These are phyloP conservation scores for Propithecus coquereli DNA, from an alignment of 2,113 vertebrate species.

Conservation along the genomic window DNA sequence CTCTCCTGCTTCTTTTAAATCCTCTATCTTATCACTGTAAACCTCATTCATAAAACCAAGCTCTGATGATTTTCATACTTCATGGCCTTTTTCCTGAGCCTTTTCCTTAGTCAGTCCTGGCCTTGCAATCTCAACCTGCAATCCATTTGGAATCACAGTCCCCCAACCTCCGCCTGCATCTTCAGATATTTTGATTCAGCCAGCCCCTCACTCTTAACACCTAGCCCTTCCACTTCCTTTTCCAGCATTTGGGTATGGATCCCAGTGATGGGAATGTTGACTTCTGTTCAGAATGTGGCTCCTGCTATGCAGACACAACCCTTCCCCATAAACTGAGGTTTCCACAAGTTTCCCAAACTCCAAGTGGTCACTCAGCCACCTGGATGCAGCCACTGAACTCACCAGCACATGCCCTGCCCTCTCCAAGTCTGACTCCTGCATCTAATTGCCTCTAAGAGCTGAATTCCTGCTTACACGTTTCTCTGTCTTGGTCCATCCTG, in stretches of 20 bases:
- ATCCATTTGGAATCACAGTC: background rate
- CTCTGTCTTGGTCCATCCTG: background rate
- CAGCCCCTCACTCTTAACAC: background rate
- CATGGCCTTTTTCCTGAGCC: background rate
- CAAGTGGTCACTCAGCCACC: background rate
- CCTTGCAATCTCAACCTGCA: background rate
- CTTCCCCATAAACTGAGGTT: background rate
- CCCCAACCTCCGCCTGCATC: accelerated
- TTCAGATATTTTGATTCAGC: background rate
- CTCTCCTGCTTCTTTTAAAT: background rate
- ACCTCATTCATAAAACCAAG: background rate
- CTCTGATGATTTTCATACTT: background rate
- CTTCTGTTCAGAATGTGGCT: background rate
- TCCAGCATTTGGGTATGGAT: background rate
- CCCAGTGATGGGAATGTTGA: background rate
- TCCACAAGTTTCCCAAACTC: background rate
- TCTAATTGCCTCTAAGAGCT: background rate
- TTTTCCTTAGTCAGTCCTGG: background rate
- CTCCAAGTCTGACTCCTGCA: background rate
- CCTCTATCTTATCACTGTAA: background rate
- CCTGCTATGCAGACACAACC: background rate
- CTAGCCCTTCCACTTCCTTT: background rate
- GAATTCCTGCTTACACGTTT: background rate
- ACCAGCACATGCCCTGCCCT: no score
- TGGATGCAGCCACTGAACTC: background rate